Base-by-base conservation (phyloP, 2,797 vertebrate species). In the Takifugu rubripes region DNA sequence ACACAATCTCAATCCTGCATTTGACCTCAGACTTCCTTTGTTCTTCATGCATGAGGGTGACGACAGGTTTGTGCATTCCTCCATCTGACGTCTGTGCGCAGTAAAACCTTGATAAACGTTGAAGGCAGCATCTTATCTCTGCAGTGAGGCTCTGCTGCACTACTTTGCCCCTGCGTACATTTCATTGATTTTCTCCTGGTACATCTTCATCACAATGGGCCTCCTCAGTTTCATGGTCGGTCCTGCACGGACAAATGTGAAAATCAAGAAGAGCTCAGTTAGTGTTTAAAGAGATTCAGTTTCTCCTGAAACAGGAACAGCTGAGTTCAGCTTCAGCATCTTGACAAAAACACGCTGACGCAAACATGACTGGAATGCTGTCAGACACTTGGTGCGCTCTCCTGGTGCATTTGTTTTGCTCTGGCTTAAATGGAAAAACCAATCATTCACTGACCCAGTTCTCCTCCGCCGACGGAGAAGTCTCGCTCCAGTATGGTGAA, bases 211-310 rank as follows among this genome's bases (percentile, higher is more conserved):
- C 42, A 92, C 91, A 31, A 91, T 78, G 10, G 90, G 87, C 60
- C 92, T 87, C 75, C 87, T 90, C 42, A 93, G 86, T 69, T 92
- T 93, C 91, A 93, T 76, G 60, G 92, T 93, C 29, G 92, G 92
- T 66, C 92, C 92, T 93, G 74, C 33, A 66, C 5, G 56, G 24
- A 73, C 17, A 53, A 17, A 27, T 9, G n/a, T 29, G 16, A 54
- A 45, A 49, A 21, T 1, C 1, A 2, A 10, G n/a, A 25, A 47
- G 25, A 12, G 33, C 33, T 36, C 33, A 12, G 33, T 36, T 12
- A 11, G 2, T 56, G 21, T 0, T 45, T 10, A 54, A 14, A 6
- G 46, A 59, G 25, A 40, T 21, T 36, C 14, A 5, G 14, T 54
- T 27, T 70, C 56, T 17, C 0, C 17, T 31, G 5, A 49, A 29